Evolutionary conservation across 2,113 vertebrate species (phyloP).

Genomic region (Phyllostomus hastatus): DNA sequence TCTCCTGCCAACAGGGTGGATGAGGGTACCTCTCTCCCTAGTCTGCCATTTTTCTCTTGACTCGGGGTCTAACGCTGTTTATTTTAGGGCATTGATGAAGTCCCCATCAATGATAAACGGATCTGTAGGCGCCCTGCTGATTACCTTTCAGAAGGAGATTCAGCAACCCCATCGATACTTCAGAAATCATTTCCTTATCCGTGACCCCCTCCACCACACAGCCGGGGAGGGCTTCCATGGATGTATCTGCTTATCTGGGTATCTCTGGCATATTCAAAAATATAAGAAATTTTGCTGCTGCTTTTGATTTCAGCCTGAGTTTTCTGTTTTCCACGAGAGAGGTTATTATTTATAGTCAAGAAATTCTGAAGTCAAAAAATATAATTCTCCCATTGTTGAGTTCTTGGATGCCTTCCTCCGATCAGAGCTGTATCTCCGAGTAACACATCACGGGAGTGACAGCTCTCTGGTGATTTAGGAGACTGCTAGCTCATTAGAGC

Average conservation of each 20-base stretch:
- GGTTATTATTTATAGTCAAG: constrained; percentile 51
- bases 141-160: constrained; percentile 45
- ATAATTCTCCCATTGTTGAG: constrained; percentile 48
- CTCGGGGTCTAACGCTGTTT: constrained; percentile 39
- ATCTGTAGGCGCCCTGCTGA: constrained; percentile 14
- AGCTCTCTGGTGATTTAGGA: constrained; percentile 57
- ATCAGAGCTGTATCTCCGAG: constrained; percentile 63
- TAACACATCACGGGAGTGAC: constrained; percentile 65
- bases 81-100: constrained; percentile 51
- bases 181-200: constrained; percentile 54
- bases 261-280: constrained; percentile 20
- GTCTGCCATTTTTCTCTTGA: constrained; percentile 48
- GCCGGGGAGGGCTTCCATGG: not conserved
- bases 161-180: constrained; percentile 7
- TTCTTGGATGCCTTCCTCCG: constrained; percentile 58
- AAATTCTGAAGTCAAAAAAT: constrained; percentile 54
- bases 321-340: constrained; percentile 31
- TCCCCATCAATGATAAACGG: not conserved
- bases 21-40: not conserved
- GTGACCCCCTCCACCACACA: not conserved
- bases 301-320: constrained; percentile 33
- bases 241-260: not conserved
- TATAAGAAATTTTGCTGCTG: constrained; percentile 15
- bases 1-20: constrained; percentile 22
- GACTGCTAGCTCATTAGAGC: constrained; percentile 63